Evolutionary conservation across 2,113 vertebrate genomes (phyloP), one percentile per base, ranked within the genome.

Genomic region (Myotis davidii): DNA sequence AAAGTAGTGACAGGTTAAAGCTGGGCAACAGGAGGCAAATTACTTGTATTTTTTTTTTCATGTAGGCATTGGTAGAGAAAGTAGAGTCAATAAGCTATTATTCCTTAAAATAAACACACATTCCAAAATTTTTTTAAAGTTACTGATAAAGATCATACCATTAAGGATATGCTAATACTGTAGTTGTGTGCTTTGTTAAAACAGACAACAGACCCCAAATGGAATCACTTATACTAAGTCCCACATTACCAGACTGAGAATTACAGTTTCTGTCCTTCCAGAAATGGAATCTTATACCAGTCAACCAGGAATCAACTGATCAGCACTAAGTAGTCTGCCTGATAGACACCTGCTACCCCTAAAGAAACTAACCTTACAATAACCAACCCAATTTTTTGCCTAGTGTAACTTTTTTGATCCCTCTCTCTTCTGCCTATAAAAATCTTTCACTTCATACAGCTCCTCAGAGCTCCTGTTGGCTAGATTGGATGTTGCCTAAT

Each of bases 1-100:
- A 96, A 85, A 37, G 29, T 77, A 85, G 21, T 56, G 74, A 70
- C 13, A 56, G 27, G 5, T 74, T 94, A 25, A 88, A 95, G 32
- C n/a, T 92, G 39, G 9, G 42, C 25, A 92, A 82, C 17, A 73
- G 25, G 17, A 48, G 2, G 39, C 32, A 90, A 74, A 54, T 61
- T 39, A 50, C 39, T 95, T 93, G 54, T 12, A 85, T 45, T 59
- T 54, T 54, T 64, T 74, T 89, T 86, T 82, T 25, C 34, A 76
- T 76, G 16, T 73, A 27, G 18, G 34, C 17, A 59, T 21, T 77
- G 32, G 67, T 88, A 83, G 32, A 92, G 32, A 91, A 76, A 17
- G 5, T 11, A 77, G 39, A 72, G 23, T 1, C 16, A 85, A 18
- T 70, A 52, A 91, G 17, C 45, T 87, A 2, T 54, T 39, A 70